Conservation (phyloP, 2,797 vertebrate genomes). For the Calcarius lapponicus region DNA sequence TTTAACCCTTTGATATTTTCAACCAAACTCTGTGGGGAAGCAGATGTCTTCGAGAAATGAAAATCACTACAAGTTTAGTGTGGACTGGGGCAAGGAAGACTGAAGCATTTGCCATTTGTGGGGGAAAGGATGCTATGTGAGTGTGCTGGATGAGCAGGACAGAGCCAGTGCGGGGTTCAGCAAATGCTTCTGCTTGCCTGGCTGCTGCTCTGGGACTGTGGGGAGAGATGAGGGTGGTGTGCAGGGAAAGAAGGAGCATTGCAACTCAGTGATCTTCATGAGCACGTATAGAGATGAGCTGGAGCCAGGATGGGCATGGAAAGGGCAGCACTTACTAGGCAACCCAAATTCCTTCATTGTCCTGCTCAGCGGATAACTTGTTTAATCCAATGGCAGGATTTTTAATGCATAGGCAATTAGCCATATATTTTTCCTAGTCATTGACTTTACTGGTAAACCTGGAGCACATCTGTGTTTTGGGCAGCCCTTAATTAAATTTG, state of each 20-base stretch:
- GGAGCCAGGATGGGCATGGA: not conserved
- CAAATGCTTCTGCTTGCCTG: not conserved
- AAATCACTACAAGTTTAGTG: not conserved
- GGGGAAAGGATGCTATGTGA: not conserved
- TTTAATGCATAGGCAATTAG: not conserved
- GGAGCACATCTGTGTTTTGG: not conserved
- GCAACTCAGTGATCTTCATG: fast-evolving
- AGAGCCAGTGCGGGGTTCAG: fast-evolving
- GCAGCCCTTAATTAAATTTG: not conserved
- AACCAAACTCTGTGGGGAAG: not conserved
- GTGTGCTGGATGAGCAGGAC: not conserved
- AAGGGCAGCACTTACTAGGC: not conserved
- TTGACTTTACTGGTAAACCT: not conserved
- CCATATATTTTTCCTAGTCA: not conserved
- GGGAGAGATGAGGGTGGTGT: not conserved
- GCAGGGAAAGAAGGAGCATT: not conserved
- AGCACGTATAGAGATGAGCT: not conserved
- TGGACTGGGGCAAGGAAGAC: not conserved
- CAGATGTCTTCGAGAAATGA: not conserved
- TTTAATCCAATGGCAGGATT: not conserved
- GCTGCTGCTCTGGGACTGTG: not conserved
- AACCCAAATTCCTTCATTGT: not conserved
- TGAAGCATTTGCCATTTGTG: not conserved
- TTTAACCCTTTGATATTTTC: constrained; percentile 21
- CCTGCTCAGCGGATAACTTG: fast-evolving